Evolutionary conservation across 2,888 invertebrate genomes (phyloP).

Genomic region (Chymomyza fuscimana): DNA sequence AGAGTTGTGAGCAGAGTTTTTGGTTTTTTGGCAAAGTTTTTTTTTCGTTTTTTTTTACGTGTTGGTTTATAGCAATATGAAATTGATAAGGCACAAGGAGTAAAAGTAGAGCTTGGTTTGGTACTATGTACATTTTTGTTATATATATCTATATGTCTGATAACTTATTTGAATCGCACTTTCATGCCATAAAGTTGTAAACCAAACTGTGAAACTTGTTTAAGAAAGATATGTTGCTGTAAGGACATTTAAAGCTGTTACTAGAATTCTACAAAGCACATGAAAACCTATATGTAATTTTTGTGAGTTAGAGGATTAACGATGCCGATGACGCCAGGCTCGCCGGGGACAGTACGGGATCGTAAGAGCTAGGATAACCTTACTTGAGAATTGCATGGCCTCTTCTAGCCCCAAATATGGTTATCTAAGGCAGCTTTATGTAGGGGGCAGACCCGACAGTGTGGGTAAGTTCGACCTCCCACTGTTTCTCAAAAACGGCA

Average conservation of each 20-base stretch:
- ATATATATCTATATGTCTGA: not conserved
- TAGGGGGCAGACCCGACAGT: too few species aligned
- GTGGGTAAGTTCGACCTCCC: too few species aligned
- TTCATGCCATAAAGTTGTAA: not conserved
- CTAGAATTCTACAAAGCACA: too few species aligned
- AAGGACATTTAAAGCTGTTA: not conserved
- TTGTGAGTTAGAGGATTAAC: too few species aligned
- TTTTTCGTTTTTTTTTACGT: conserved; percentile 36
- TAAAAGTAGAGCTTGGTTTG: not conserved
- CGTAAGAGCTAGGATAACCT: too few species aligned
- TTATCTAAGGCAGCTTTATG: too few species aligned
- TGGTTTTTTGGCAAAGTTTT: conserved; percentile 50
- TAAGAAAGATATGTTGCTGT: not conserved
- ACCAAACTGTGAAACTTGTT: not conserved
- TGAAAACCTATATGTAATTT: too few species aligned
- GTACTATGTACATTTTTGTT: not conserved
- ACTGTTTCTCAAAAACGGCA: too few species aligned
- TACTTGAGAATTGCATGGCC: too few species aligned
- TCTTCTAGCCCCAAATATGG: too few species aligned
- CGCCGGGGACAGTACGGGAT: too few species aligned
- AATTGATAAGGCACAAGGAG: conserved; percentile 55
- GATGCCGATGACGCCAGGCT: too few species aligned
- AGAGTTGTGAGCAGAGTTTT: conserved; percentile 3
- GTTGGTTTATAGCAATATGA: conserved; percentile 50
- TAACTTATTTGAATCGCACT: conserved; percentile 3